Conservation (phyloP, 2,113 vertebrate species). For the Dinomys branickii region DNA sequence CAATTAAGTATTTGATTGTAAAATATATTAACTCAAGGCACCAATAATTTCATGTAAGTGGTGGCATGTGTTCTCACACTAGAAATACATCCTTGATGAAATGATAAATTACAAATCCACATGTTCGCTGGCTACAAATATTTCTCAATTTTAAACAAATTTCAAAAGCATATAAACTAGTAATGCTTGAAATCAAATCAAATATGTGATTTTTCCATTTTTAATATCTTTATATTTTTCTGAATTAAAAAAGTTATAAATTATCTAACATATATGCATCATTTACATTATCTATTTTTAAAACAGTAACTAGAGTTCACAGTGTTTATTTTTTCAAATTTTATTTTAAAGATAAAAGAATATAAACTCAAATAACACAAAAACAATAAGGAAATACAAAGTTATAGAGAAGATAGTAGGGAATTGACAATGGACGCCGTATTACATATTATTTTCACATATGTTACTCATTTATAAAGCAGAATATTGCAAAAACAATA, state of each 20-base stretch:
- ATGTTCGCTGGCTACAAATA: not conserved
- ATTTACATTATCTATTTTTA: not conserved
- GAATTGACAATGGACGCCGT: too few species aligned
- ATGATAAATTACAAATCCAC: not conserved
- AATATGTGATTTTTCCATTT: not conserved
- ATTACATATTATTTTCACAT: too few species aligned
- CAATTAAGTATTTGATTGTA: not conserved
- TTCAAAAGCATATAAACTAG: not conserved
- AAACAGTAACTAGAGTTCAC: not conserved
- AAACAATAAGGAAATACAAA: too few species aligned
- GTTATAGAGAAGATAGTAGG: too few species aligned
- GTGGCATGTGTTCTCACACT: not conserved
- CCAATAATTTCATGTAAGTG: slow-evolving; percentile 9
- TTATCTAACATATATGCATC: not conserved
- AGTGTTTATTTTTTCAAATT: not conserved
- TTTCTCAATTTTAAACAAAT: not conserved
- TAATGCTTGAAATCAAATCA: slow-evolving; percentile 2
- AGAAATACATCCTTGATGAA: not conserved
- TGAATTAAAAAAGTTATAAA: not conserved
- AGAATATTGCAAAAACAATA: too few species aligned
- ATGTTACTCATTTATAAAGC: too few species aligned
- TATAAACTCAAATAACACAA: too few species aligned
- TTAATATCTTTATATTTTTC: not conserved
- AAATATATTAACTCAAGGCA: not conserved
- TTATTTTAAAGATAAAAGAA: not conserved